Evolutionary conservation across 2,797 vertebrate genomes (phyloP).

Genomic region (Chelon labrosus): DNA sequence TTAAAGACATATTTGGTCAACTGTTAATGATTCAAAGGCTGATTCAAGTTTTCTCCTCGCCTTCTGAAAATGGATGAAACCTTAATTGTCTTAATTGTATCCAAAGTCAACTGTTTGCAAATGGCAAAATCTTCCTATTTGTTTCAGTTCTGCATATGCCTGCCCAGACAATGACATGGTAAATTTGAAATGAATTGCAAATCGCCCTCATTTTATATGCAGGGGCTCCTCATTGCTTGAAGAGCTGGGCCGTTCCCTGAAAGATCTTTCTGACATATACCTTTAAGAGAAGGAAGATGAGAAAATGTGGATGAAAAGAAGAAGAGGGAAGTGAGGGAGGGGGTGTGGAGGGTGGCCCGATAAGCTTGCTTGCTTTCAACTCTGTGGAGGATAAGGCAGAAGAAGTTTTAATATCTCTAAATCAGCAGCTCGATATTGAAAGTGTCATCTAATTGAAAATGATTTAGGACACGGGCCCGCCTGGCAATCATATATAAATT

Average conservation of each 20-base stretch:
- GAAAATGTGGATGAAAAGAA: slow-evolving; percentile 60
- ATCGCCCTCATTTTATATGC: slow-evolving; percentile 69
- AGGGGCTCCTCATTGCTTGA: slow-evolving; percentile 33
- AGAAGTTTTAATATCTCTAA: slow-evolving; percentile 88
- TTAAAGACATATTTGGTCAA: slow-evolving; percentile 23
- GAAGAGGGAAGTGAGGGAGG: slow-evolving; percentile 34
- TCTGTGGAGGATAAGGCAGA: slow-evolving; percentile 74
- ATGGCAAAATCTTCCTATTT: slow-evolving; percentile 41
- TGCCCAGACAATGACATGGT: slow-evolving; percentile 65
- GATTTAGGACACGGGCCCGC: slow-evolving; percentile 82
- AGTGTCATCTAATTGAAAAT: slow-evolving; percentile 90
- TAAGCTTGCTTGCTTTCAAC: slow-evolving; percentile 81
- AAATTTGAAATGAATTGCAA: slow-evolving; percentile 72
- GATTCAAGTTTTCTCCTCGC: background rate
- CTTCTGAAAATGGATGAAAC: background rate
- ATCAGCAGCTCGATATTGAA: slow-evolving; percentile 86
- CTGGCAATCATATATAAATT: slow-evolving; percentile 85
- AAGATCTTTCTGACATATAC: slow-evolving; percentile 64
- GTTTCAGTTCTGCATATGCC: slow-evolving; percentile 55
- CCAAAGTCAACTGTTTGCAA: slow-evolving; percentile 55
- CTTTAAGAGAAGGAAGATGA: slow-evolving; percentile 74
- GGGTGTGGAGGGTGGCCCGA: slow-evolving; percentile 56
- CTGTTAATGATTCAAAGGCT: slow-evolving; percentile 43
- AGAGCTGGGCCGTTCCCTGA: slow-evolving; percentile 43
- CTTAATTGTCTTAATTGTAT: slow-evolving; percentile 14